Percentiles rank a stretch among this genome's conserved stretches.
These are phyloP conservation scores for Macroramphosus scolopax DNA, from an alignment of 2,797 vertebrate genomes.

Conservation along the genomic window DNA sequence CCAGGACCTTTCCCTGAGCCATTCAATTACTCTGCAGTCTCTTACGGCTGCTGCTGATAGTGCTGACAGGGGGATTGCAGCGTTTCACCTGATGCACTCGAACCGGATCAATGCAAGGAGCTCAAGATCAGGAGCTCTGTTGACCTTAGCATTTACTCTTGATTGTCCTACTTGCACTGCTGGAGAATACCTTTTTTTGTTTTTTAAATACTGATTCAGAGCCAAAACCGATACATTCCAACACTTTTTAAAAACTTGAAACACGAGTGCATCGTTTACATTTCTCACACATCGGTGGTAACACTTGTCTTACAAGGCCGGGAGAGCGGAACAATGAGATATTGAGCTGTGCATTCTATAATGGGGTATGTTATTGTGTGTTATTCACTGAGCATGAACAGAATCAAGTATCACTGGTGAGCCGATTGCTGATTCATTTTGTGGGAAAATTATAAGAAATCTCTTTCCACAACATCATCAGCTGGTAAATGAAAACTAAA, in stretches of 20 bases:
- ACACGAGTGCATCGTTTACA: constrained; percentile 40
- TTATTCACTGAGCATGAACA: no score
- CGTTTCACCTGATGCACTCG: constrained; percentile 17
- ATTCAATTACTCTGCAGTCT: not conserved
- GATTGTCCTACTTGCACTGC: constrained; percentile 9
- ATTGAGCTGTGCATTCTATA: no score
- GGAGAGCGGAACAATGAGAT: constrained; percentile 19
- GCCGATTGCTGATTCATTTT: no score
- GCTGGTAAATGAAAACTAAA: no score
- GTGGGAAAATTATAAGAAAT: no score
- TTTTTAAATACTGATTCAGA: constrained; percentile 24
- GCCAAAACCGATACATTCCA: constrained; percentile 38
- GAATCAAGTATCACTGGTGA: no score
- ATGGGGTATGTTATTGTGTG: constrained; percentile 15
- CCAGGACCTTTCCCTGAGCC: not conserved
- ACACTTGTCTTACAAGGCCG: constrained; percentile 35
- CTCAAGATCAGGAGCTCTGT: constrained; percentile 2
- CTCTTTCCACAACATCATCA: no score
- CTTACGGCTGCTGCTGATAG: constrained; percentile 9
- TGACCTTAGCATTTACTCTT: no score
- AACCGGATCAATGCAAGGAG: constrained; percentile 19
- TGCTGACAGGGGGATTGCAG: constrained; percentile 18
- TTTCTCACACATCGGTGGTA: constrained; percentile 48
- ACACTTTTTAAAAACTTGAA: constrained; percentile 46
- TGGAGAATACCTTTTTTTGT: not conserved